Base-by-base conservation (phyloP, 1,140 invertebrate genomes). In the Drosophila neocordata region DNA sequence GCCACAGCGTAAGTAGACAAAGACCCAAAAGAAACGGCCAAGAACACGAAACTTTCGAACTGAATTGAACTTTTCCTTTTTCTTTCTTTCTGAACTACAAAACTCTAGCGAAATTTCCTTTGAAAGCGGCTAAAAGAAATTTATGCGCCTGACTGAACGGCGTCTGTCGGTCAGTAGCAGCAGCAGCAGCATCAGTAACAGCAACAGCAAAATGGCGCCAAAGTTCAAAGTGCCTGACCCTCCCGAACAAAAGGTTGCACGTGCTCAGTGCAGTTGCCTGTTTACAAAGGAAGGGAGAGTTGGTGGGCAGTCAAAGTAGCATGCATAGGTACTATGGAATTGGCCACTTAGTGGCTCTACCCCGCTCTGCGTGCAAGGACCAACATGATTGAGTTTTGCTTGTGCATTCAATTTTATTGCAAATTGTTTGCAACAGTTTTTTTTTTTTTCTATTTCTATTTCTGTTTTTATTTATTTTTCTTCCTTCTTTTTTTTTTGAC, bases 361-460 rank as follows among this genome's bases (percentile, higher is more conserved):
- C 63, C 51, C 20, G 18, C 22, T 38, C 44, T 38, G 56, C 58
- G 12, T 58, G 9, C 35, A 35, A 22, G 15, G 37, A 22, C 61
- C 77, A 51, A 69, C 80, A 84, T 70, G 62, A 72, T 79, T 72
- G 56, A 85, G 82, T 73, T 82, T 77, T 51, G 56, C 66, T 37
- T 61, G 65, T 64, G 72, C 72, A 75, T 75, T 74, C 81, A 87
- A 77, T 87, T 85, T 87, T 87, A 85, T 85, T 85, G 82, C 77
- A 85, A 87, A 85, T 87, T 87, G 81, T 87, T 85, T 72, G 67
- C 82, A 78, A 72, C 70, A 70, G 65, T 70, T 44, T 78, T 74
- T 73, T 68, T 62, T 70, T 34, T 11, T 55, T 48, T 60, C 1
- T 4, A 27, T 37, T 18, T 27, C 4, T 48, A 11, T 59, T 20